Evolutionary conservation across 2,888 invertebrate genomes (phyloP), one percentile per base, ranked within the genome.

Genomic region (Ecdyonurus torrentis): DNA sequence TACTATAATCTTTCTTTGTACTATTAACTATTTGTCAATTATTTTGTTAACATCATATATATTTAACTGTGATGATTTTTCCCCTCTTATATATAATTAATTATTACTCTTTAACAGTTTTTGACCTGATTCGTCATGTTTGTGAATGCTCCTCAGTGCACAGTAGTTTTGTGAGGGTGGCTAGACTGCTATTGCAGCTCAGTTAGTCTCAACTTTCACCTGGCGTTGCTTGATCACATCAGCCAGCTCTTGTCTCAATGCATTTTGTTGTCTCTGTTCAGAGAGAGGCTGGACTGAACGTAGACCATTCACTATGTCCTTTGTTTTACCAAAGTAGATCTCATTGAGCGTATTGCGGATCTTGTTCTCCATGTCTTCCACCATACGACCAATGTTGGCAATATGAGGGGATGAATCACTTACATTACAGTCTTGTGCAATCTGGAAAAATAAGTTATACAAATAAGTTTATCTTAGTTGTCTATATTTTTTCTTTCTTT

Each of bases 291-390:
- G 87, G 67, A 91, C 86, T 58, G 83, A 83, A 62, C 94, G 82
- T 69, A 98, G 80, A 15, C 95, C 93, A 74, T 95, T 95, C 65
- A 98, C 95, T 72, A 98, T 97, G 76, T 97, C 96, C 77, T 91
- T 94, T 62, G 98, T 99, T 78, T 99, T 99, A 73, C 97, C 95
- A 78, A 99, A 99, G 77, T 99, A 99, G 70, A 99, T 98, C 76
- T 97, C 96, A 74, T 98, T 98, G 70, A 99, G 81, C 2, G 96
- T 97, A 75, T 92, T 93, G 69, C 99, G 85, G 73, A 99, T 99
- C 81, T 98, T 99, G 75, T 98, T 99, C 75, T 99, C 99, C 94
- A 98, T 98, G 71, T 99, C 98, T 78, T 99, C 99, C 0, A 99
- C 95, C 91, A 99, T 90, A 71, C 89, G 85, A 23, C 99, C 99